Evolutionary conservation across 2,113 vertebrate species (phyloP).

Genomic region (Cryptomyrus ogoouensis): DNA sequence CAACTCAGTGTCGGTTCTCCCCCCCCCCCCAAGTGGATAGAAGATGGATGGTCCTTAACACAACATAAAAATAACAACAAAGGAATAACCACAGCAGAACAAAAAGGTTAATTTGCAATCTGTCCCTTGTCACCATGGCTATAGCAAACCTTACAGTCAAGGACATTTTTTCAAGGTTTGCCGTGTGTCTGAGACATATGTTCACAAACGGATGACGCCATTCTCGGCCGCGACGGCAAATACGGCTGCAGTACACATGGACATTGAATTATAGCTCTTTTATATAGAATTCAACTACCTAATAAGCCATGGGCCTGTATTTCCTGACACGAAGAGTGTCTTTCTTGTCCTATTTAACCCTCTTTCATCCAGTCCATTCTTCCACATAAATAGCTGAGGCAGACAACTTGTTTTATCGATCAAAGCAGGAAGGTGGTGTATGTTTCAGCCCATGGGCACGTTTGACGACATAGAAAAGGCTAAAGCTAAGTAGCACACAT

Average conservation of each 20-base stretch:
- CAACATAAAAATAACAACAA: background rate
- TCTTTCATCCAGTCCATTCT: background rate
- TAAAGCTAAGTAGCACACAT: conserved; percentile 14
- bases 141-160: background rate
- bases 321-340: background rate
- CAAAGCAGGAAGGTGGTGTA: conserved; percentile 22
- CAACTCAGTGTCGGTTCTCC: background rate
- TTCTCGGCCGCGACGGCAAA: background rate
- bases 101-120: background rate
- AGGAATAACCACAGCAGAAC: background rate
- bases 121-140: background rate
- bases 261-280: background rate
- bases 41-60: background rate
- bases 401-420: background rate
- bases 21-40: background rate
- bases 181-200: background rate
- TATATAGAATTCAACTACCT: background rate
- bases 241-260: background rate
- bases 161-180: background rate
- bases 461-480: background rate
- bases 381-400: background rate
- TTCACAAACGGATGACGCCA: background rate
- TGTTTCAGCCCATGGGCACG: conserved; percentile 18
- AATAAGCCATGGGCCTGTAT: background rate
- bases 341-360: background rate